phyloP scores from a whole-genome alignment of 2,888 invertebrate species.

The Cheilosia soror region DNA sequence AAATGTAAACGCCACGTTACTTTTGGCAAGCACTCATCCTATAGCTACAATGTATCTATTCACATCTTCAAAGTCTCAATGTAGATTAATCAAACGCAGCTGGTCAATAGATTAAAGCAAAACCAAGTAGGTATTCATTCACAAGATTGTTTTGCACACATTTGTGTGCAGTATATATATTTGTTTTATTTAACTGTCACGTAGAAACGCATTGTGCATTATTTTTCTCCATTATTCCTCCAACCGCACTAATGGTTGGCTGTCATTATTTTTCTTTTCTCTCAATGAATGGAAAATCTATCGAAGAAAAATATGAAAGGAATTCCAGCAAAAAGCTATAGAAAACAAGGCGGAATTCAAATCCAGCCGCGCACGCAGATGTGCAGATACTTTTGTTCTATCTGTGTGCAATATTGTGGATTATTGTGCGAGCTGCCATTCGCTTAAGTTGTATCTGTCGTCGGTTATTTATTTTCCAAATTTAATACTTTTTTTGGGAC shows the following conservation, averaged over 20 bases:
- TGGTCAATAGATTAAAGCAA: constrained; percentile 30
- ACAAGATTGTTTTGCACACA: constrained; percentile 5
- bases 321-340: constrained; percentile 1
- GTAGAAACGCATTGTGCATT: constrained; percentile 26
- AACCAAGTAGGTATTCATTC: constrained; percentile 1
- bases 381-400: constrained; percentile 6
- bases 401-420: background rate
- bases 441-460: background rate
- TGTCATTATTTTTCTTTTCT: constrained; percentile 19
- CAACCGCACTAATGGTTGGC: constrained; percentile 7
- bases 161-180: background rate
- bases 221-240: constrained; percentile 27
- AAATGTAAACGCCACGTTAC: too few species aligned
- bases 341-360: background rate
- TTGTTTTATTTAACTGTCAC: constrained; percentile 13
- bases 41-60: too few species aligned
- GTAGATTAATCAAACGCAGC: constrained; percentile 29
- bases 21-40: too few species aligned
- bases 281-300: constrained; percentile 38
- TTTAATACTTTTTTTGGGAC: constrained; percentile 1
- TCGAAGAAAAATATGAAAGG: background rate
- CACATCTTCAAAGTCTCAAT: background rate
- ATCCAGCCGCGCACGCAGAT: constrained; percentile 28
- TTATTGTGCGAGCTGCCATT: constrained; percentile 26
- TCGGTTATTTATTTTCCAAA: constrained; percentile 12